These are phyloP conservation scores for Oryzias celebensis DNA, from an alignment of 2,113 vertebrate genomes.

Conservation along the genomic window DNA sequence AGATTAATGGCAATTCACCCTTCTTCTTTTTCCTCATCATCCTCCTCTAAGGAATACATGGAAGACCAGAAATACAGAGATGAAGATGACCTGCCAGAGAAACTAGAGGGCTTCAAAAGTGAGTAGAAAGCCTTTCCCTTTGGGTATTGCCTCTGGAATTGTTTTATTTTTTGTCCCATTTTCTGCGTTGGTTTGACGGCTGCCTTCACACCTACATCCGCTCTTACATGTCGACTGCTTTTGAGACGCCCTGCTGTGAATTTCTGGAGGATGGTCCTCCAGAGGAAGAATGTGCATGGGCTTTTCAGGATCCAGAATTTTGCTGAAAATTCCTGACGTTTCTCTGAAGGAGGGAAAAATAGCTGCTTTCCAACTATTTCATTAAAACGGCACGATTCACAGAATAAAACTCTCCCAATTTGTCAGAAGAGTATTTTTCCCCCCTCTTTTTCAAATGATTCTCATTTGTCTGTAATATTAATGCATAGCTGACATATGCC, in stretches of 20 bases:
- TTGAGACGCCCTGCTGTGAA: conserved; percentile 41
- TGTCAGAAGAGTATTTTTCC: background rate
- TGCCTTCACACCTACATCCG: background rate
- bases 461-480: background rate
- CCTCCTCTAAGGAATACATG: conserved; percentile 84
- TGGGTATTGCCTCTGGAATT: too few species aligned
- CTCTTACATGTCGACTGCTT: conserved; percentile 10
- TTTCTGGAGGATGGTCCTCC: conserved; percentile 46
- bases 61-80: conserved; percentile 94
- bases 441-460: background rate
- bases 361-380: conserved; percentile 2
- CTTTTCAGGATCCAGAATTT: conserved; percentile 48
- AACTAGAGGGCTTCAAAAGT: conserved; percentile 93
- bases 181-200: conserved; percentile 21
- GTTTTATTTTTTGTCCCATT: conserved; percentile 19
- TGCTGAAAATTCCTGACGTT: conserved; percentile 33
- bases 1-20: background rate
- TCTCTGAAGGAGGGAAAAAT: conserved; percentile 25
- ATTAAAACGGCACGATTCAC: conserved; percentile 5
- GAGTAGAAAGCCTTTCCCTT: conserved; percentile 48
- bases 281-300: conserved; percentile 67
- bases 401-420: background rate
- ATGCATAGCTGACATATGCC: background rate
- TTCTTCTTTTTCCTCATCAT: background rate
- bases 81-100: conserved; percentile 90